Conservation (phyloP, 2,797 vertebrate species). For the Eremophila alpestris region DNA sequence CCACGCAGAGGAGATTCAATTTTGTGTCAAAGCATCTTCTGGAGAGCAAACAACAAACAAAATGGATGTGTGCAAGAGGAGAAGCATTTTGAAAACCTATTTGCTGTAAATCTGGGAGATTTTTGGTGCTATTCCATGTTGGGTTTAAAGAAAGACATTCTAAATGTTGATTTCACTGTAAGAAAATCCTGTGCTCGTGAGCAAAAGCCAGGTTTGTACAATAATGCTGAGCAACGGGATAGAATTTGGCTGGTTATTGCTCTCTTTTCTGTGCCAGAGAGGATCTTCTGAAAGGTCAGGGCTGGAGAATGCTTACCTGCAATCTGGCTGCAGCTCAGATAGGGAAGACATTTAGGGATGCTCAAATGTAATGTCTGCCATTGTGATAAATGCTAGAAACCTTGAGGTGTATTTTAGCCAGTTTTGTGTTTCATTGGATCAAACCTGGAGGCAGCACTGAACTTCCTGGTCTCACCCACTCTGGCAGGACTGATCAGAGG, state of each 20-base stretch:
- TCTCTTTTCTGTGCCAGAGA: background rate
- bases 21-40: background rate
- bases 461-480: background rate
- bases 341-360: background rate
- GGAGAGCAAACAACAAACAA: background rate
- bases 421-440: background rate
- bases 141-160: background rate
- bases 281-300: background rate
- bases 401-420: background rate
- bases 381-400: background rate
- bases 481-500: background rate
- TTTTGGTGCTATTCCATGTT: background rate
- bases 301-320: background rate
- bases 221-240: background rate
- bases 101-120: background rate
- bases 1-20: background rate
- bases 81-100: background rate
- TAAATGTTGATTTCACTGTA: background rate
- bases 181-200: background rate
- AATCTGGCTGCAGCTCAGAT: background rate
- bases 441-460: background rate
- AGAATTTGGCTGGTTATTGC: background rate
- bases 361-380: background rate
- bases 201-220: background rate
- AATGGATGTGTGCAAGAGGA: background rate